These are phyloP conservation scores for Cyclargus thomasi DNA, from an alignment of 1,140 invertebrate species.

Conservation along the genomic window DNA sequence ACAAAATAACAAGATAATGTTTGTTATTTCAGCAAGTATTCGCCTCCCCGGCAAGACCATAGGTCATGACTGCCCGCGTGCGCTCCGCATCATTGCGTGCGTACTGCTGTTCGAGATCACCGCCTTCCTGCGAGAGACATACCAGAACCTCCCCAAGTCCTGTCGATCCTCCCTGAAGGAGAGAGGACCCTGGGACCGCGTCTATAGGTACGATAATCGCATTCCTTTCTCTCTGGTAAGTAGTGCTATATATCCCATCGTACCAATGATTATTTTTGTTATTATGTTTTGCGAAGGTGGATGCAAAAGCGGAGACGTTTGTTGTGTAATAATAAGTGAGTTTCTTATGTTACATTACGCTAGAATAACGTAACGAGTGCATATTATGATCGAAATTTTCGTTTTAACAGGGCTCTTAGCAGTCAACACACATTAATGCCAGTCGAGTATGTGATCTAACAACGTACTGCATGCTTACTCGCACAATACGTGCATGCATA, in stretches of 20 bases:
- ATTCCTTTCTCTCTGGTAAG: slow-evolving; percentile 48
- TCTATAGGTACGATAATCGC: slow-evolving; percentile 77
- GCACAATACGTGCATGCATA: slow-evolving; percentile 67
- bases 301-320: slow-evolving; percentile 71
- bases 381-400: slow-evolving; percentile 66
- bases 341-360: slow-evolving; percentile 63
- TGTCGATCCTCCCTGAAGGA: slow-evolving; percentile 82
- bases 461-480: slow-evolving; percentile 68
- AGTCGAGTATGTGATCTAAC: slow-evolving; percentile 72
- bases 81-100: slow-evolving; percentile 93
- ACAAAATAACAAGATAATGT: too few species aligned
- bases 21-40: slow-evolving; percentile 82
- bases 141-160: slow-evolving; percentile 86
- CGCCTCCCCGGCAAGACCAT: slow-evolving; percentile 85
- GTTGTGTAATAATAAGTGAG: slow-evolving; percentile 73
- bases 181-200: slow-evolving; percentile 85
- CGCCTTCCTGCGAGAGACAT: slow-evolving; percentile 96
- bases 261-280: slow-evolving; percentile 67
- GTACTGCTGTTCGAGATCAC: slow-evolving; percentile 97
- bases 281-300: slow-evolving; percentile 72
- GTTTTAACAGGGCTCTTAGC: slow-evolving; percentile 74
- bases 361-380: slow-evolving; percentile 59
- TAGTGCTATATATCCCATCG: slow-evolving; percentile 47
- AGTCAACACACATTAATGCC: slow-evolving; percentile 75
- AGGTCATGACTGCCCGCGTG: slow-evolving; percentile 87